phyloP scores from a whole-genome alignment of 2,113 vertebrate genomes.

The Percopsis transmontana region DNA sequence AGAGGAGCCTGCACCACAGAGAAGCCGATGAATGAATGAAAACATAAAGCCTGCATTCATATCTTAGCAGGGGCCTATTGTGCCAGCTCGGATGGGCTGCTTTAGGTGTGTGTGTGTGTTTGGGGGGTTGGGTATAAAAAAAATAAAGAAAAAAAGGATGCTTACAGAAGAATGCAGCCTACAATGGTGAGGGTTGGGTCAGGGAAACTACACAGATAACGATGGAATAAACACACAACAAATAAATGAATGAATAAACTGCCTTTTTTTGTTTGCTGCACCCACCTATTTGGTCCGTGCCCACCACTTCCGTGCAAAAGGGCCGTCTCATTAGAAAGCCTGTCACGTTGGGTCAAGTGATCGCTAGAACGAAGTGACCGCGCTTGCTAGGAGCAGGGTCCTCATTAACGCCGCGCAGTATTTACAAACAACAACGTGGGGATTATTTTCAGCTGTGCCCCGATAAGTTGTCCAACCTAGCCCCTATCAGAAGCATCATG shows the following conservation, averaged over 20 bases:
- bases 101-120: conserved; percentile 21
- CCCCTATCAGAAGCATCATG: no score
- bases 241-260: conserved; percentile 65
- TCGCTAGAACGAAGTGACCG: conserved; percentile 71
- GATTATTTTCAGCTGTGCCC: conserved; percentile 22
- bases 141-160: conserved; percentile 8
- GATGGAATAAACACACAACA: background rate
- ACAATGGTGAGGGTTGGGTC: background rate
- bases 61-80: conserved; percentile 26
- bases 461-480: no score
- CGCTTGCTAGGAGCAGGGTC: conserved; percentile 60
- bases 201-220: background rate
- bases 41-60: conserved; percentile 43
- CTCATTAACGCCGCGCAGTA: conserved; percentile 88
- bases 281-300: conserved; percentile 82
- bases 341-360: conserved; percentile 81
- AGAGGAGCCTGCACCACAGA: conserved; percentile 12
- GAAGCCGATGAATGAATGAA: conserved; percentile 22
- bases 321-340: conserved; percentile 68
- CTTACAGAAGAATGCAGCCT: conserved; percentile 6
- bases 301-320: conserved; percentile 77
- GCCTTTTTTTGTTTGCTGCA: conserved; percentile 66
- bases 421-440: conserved; percentile 84
- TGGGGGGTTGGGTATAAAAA: background rate
- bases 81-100: conserved; percentile 12